A percentile compares a stretch with the other conserved stretches of the same genome.
phyloP scores from a whole-genome alignment of 2,113 vertebrate species.

The Xiphophorus couchianus region DNA sequence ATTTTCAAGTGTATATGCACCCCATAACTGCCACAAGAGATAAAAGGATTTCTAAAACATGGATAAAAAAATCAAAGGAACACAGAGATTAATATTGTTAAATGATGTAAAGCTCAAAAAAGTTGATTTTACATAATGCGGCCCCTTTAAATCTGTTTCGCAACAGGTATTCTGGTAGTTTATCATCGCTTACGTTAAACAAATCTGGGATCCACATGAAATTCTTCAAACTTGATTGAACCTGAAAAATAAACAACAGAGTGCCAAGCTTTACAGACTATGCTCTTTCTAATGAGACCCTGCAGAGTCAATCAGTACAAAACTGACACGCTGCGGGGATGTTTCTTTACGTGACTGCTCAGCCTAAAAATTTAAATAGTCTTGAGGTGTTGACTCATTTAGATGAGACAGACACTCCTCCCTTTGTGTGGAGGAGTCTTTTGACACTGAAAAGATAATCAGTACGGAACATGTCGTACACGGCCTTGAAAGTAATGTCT shows the following conservation, averaged over 20 bases:
- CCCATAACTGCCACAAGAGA: too few species aligned
- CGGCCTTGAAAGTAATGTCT: conserved; percentile 65
- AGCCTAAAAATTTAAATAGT: conserved; percentile 43
- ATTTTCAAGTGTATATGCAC: too few species aligned
- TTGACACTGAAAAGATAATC: conserved; percentile 43
- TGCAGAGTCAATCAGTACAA: conserved; percentile 65
- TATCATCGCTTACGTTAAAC: background rate
- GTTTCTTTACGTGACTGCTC: conserved; percentile 40
- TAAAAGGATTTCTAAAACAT: too few species aligned
- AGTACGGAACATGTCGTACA: background rate
- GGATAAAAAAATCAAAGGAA: too few species aligned
- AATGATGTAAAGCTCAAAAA: too few species aligned
- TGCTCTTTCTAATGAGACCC: conserved; percentile 56
- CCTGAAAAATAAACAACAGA: background rate
- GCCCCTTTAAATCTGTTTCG: background rate
- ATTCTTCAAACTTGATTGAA: background rate
- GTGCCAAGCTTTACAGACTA: conserved; percentile 43
- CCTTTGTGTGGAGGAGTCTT: conserved; percentile 24
- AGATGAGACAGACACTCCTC: conserved; percentile 57
- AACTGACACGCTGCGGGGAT: conserved; percentile 51
- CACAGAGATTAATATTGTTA: too few species aligned
- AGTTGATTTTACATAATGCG: too few species aligned
- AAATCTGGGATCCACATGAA: background rate
- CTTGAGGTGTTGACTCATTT: conserved; percentile 59
- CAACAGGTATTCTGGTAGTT: background rate